Base-by-base conservation (phyloP, 2,113 vertebrate genomes). In the Numida meleagris region DNA sequence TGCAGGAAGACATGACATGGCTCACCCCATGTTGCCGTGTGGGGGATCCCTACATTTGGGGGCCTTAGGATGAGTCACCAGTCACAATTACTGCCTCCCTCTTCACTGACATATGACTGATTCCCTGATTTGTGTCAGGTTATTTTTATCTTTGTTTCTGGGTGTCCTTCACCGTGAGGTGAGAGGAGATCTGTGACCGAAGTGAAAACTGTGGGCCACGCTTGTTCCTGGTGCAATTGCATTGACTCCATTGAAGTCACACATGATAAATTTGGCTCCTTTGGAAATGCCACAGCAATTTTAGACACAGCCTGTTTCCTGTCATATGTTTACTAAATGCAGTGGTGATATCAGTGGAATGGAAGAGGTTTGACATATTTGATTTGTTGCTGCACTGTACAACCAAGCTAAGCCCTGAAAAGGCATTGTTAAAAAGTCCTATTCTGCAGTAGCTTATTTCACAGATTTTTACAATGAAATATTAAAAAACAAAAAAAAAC, bases 241-340 rank as follows among this genome's bases (percentile, higher is more conserved):
- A 31, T 51, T 58, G 84, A 82, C 79, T 94, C n/a, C 31, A n/a
- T 67, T 80, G 85, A 80, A 88, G 91, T 96, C 89, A 95, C 79
- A 48, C 0, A 2, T 76, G 90, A 86, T 88, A 94, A 95, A 95
- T 95, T 93, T 96, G 95, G 88, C 93, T 93, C 65, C 51, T 46
- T 83, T 94, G 68, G 61, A 96, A 95, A 97, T 94, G 67, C 95
- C 89, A 82, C 65, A 75, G 76, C 93, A 88, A 90, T 93, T 93
- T 90, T 86, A 92, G 90, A 75, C 14, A 23, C 57, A 31, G 67
- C 40, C 66, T 94, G 82, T 88, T 95, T 95, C 91, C 79, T 95
- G 90, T 95, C 89, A 95, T 90, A 76, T 45, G 88, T 95, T 95
- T 92, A 95, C 94, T 96, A 97, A 96, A 97, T 95, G 76, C 80